Evolutionary conservation across 2,113 vertebrate species (phyloP).

Genomic region (Dunckerocampus dactyliophorus): DNA sequence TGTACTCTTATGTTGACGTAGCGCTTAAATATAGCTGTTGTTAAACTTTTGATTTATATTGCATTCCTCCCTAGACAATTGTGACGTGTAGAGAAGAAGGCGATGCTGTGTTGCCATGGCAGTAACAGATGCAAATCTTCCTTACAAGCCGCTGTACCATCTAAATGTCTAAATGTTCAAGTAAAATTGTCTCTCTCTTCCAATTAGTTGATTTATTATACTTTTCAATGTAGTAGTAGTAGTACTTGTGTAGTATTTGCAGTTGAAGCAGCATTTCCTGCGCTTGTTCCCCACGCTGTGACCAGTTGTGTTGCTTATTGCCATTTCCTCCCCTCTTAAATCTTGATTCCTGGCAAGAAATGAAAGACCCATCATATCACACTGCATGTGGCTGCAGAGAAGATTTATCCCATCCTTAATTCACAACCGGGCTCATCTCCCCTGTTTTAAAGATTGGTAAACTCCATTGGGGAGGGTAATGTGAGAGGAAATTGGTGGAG

Average conservation of each 20-base stretch:
- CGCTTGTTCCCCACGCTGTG: slow-evolving; percentile 43
- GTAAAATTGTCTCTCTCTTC: slow-evolving; percentile 19
- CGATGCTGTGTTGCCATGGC: too few species aligned
- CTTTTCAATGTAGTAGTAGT: slow-evolving; percentile 34
- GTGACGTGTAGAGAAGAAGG: too few species aligned
- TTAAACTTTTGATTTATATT: slow-evolving; percentile 41
- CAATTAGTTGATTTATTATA: slow-evolving; percentile 53
- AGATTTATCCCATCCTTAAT: slow-evolving; percentile 26
- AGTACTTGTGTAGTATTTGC: slow-evolving; percentile 38
- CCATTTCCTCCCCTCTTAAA: slow-evolving; percentile 51
- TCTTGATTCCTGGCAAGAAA: slow-evolving; percentile 59
- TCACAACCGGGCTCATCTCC: slow-evolving; percentile 28
- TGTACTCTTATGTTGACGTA: slow-evolving; percentile 23
- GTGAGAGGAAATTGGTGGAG: slow-evolving; percentile 29
- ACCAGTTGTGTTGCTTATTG: slow-evolving; percentile 47
- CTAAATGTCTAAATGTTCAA: too few species aligned
- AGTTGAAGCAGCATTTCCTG: slow-evolving; percentile 14
- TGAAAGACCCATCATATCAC: slow-evolving; percentile 55
- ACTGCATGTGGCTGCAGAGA: slow-evolving; percentile 21
- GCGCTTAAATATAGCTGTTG: slow-evolving; percentile 24
- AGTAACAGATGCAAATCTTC: too few species aligned
- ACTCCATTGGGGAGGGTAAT: slow-evolving; percentile 19
- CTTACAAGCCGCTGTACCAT: too few species aligned
- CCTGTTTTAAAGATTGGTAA: slow-evolving; percentile 22
- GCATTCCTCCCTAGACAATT: neutral